Percentiles rank a stretch among this genome's conserved stretches.
These are phyloP conservation scores for Myopa testacea DNA, from an alignment of 2,888 invertebrate species.

Conservation along the genomic window DNA sequence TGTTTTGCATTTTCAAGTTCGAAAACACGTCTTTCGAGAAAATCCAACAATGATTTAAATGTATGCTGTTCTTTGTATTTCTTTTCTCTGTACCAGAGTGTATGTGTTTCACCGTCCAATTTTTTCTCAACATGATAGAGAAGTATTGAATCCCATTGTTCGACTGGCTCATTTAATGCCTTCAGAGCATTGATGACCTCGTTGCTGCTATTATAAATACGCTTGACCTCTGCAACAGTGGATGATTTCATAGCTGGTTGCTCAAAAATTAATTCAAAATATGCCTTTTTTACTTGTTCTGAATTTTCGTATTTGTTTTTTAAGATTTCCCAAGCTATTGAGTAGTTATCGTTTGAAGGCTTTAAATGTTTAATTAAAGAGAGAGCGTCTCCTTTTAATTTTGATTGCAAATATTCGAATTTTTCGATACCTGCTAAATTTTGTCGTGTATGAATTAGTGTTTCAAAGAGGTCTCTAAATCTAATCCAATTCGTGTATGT, in stretches of 20 bases:
- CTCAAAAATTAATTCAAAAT: constrained; percentile 39
- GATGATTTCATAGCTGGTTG: constrained; percentile 28
- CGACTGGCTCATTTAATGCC: constrained; percentile 29
- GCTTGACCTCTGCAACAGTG: constrained; percentile 33
- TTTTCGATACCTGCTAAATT: background rate
- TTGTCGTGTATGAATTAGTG: constrained; percentile 25
- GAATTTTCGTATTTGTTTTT: constrained; percentile 39
- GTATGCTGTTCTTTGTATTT: constrained; percentile 22
- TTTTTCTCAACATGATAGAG: constrained; percentile 41
- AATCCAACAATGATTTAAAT: constrained; percentile 30
- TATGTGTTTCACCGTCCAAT: constrained; percentile 37
- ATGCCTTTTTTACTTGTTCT: constrained; percentile 37
- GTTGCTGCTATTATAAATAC: constrained; percentile 32
- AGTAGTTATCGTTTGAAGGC: constrained; percentile 39
- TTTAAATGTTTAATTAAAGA: constrained; percentile 38
- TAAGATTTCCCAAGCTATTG: constrained; percentile 36
- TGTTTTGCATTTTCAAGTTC: background rate
- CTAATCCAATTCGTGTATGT: constrained; percentile 26
- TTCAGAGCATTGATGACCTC: constrained; percentile 40
- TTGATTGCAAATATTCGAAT: constrained; percentile 37
- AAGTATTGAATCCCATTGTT: constrained; percentile 38
- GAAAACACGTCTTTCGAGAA: constrained; percentile 1
- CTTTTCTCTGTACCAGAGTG: constrained; percentile 37
- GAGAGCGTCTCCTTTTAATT: constrained; percentile 28
- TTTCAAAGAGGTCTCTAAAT: constrained; percentile 35